Conservation (phyloP, 2,113 vertebrate species). For the Nymphicus hollandicus region DNA sequence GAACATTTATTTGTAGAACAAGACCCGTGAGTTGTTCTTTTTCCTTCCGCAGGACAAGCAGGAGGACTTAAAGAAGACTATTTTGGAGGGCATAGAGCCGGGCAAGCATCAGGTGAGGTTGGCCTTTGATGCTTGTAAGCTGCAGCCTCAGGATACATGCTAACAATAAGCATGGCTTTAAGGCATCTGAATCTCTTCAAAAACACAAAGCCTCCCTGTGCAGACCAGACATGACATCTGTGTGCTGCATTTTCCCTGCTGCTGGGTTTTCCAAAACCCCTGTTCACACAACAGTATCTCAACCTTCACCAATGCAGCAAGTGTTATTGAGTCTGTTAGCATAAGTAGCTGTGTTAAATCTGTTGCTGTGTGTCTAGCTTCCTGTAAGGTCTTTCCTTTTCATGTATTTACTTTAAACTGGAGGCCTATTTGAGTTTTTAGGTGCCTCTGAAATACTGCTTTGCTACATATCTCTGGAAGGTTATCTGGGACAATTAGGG, state of each 20-base stretch:
- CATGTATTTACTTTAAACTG: background rate
- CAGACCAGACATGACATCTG: background rate
- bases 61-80: constrained; percentile 61
- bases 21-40: constrained; percentile 71
- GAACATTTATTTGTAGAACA: constrained; percentile 44
- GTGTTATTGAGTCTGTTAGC: background rate
- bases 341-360: background rate
- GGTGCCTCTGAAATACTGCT: background rate
- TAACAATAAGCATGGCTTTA: constrained; percentile 29
- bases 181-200: constrained; percentile 11
- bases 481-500: background rate
- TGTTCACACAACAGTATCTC: background rate
- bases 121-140: constrained; percentile 70
- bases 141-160: constrained; percentile 47
- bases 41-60: constrained; percentile 71
- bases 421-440: background rate
- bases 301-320: background rate
- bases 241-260: background rate
- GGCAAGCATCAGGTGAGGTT: constrained; percentile 68
- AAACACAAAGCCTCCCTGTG: background rate
- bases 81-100: constrained; percentile 70
- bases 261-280: background rate
- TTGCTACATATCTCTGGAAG: background rate
- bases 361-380: background rate
- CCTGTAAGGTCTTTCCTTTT: background rate